Evolutionary conservation across 2,797 vertebrate genomes (phyloP).

Genomic region (Arrhamphus sclerolepis): DNA sequence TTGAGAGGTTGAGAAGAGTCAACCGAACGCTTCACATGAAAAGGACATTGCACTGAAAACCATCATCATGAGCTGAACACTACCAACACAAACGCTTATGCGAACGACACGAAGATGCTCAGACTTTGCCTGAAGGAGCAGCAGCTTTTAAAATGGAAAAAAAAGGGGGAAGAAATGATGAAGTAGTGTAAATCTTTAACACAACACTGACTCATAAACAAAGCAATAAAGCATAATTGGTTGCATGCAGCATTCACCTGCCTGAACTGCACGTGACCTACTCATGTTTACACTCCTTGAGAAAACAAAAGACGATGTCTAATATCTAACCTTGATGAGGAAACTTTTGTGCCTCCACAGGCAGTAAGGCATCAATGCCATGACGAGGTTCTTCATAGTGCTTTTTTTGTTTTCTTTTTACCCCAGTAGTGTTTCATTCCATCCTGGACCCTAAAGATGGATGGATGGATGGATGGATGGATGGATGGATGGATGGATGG

Average conservation of each 20-base stretch:
- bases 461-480: no score
- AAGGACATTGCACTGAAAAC: conserved; percentile 73
- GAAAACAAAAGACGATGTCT: conserved; percentile 15
- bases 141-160: conserved; percentile 30
- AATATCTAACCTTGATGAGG: conserved; percentile 31
- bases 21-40: conserved; percentile 53
- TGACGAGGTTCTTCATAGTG: conserved; percentile 54
- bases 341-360: conserved; percentile 54
- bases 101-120: conserved; percentile 21
- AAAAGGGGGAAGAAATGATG: conserved; percentile 32
- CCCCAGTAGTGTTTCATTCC: conserved; percentile 31
- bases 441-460: conserved; percentile 32
- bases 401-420: conserved; percentile 29
- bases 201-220: conserved; percentile 33
- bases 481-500: no score
- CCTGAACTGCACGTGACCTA: conserved; percentile 20
- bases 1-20: conserved; percentile 57
- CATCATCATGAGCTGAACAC: conserved; percentile 38
- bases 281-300: conserved; percentile 19
- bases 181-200: conserved; percentile 33
- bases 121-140: conserved; percentile 40
- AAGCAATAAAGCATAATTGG: conserved; percentile 21
- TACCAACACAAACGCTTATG: conserved; percentile 45
- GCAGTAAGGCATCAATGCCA: conserved; percentile 63
- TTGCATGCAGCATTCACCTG: not conserved